These are phyloP conservation scores for Baccha elongata DNA, from an alignment of 2,888 invertebrate species.

Conservation along the genomic window DNA sequence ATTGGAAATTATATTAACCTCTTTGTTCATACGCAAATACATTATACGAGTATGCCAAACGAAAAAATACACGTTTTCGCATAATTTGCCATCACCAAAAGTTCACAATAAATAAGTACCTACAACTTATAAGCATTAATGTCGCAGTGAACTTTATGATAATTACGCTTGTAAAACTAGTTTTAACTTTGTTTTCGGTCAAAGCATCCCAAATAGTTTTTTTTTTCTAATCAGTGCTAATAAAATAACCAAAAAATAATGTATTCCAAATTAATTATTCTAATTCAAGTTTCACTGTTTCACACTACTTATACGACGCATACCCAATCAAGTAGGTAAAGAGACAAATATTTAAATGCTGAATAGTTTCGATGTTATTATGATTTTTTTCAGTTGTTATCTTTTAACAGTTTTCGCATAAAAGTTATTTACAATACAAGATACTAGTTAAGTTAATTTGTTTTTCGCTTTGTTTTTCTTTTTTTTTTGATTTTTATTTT, in stretches of 20 bases:
- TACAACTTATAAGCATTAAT: constrained; percentile 62
- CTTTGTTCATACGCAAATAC: too few species aligned
- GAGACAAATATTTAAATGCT: constrained; percentile 5
- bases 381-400: background rate
- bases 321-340: constrained; percentile 9
- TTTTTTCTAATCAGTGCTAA: background rate
- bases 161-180: constrained; percentile 64
- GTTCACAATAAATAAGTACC: constrained; percentile 30
- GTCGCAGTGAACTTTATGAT: constrained; percentile 59
- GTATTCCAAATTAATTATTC: constrained; percentile 24
- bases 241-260: background rate
- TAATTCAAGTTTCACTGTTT: constrained; percentile 23
- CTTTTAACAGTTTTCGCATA: background rate
- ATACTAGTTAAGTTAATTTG: constrained; percentile 4
- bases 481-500: background rate
- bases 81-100: constrained; percentile 15
- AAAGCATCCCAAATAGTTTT: constrained; percentile 15
- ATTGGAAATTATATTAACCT: too few species aligned
- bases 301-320: constrained; percentile 7
- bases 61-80: constrained; percentile 33
- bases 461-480: background rate
- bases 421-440: background rate
- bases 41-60: background rate
- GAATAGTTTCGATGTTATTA: constrained; percentile 21
- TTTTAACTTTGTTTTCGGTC: constrained; percentile 17